phyloP scores from a whole-genome alignment of 2,113 vertebrate genomes.

The Phocoena phocoena region DNA sequence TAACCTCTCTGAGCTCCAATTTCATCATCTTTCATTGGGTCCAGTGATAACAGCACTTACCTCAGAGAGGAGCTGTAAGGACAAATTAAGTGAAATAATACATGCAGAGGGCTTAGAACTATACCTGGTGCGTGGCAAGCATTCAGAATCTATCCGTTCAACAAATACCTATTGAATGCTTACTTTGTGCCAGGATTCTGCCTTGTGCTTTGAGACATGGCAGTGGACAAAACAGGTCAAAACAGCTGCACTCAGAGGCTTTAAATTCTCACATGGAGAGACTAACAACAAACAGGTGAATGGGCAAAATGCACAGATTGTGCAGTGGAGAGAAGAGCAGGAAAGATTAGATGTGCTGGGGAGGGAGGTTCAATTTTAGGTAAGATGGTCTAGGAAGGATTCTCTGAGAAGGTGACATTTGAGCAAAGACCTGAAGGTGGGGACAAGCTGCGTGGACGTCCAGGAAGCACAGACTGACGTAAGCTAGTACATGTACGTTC shows the following conservation, averaged over 20 bases:
- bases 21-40: not conserved
- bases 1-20: not conserved
- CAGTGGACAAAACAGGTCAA: not conserved
- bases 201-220: not conserved
- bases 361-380: not conserved
- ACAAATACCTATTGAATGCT: not conserved
- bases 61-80: not conserved
- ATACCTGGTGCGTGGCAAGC: not conserved
- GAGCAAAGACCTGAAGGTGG: not conserved
- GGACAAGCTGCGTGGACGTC: not conserved
- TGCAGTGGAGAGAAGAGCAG: not conserved
- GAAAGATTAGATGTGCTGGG: not conserved
- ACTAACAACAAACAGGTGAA: not conserved
- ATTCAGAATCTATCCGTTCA: too few species aligned
- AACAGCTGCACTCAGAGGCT: not conserved
- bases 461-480: fast-evolving
- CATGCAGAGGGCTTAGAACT: not conserved
- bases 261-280: not conserved
- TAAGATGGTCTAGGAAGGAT: not conserved
- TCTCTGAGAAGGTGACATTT: not conserved
- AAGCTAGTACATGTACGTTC: fast-evolving
- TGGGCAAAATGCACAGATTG: not conserved
- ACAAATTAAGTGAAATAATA: not conserved
- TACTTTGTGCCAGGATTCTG: not conserved
- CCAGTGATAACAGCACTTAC: not conserved